Conservation (phyloP, 1,140 invertebrate species). For the Lordiphosa mommai region DNA sequence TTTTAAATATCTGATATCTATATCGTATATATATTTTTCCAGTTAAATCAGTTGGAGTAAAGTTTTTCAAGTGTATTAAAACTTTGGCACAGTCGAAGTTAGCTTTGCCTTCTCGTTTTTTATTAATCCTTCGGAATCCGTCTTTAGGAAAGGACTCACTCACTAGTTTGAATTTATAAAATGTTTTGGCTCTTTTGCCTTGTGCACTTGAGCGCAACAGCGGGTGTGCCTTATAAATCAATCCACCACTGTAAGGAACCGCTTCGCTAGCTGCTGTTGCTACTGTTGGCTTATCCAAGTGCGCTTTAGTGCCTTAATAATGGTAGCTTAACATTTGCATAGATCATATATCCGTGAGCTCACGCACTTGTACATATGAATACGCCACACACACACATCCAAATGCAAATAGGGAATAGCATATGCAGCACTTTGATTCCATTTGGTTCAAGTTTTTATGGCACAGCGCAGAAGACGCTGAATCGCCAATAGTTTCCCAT, state of each 20-base stretch:
- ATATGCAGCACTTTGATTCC: constrained; percentile 48
- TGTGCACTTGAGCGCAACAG: too few relatives aligned
- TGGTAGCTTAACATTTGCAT: constrained; percentile 48
- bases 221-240: background rate
- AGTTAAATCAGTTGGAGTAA: too few relatives aligned
- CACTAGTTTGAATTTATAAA: too few relatives aligned
- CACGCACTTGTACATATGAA: constrained; percentile 1
- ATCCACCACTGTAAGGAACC: constrained; percentile 7
- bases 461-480: constrained; percentile 33
- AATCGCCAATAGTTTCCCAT: background rate
- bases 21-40: too few relatives aligned
- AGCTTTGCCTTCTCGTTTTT: too few relatives aligned
- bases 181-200: too few relatives aligned
- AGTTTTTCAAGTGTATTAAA: too few relatives aligned
- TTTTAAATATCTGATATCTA: too few relatives aligned
- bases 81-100: too few relatives aligned
- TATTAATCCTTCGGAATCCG: too few relatives aligned
- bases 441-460: constrained; percentile 51
- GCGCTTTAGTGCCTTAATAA: constrained; percentile 63
- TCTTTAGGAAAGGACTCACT: too few relatives aligned
- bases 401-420: background rate
- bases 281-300: constrained; percentile 32
- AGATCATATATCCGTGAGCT: constrained; percentile 13
- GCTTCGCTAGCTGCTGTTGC: background rate
- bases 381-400: constrained; percentile 4